Evolutionary conservation across 2,888 invertebrate species (phyloP), one percentile per base, ranked within the genome.

Genomic region (Strigamia crassipes): DNA sequence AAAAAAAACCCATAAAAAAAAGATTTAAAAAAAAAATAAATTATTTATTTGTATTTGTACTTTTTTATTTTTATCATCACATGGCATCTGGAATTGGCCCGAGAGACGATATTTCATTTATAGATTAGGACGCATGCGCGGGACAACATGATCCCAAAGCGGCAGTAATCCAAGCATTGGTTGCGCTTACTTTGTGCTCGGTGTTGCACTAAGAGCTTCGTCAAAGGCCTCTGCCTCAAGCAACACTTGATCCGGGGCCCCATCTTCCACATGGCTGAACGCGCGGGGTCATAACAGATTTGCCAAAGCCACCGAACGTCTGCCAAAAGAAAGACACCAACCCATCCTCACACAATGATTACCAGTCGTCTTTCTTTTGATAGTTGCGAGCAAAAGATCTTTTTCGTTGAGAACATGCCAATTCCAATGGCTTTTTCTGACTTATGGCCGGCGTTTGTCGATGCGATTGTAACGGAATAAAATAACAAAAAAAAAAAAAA

Each of bases 141-240:
- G 61, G 61, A 66, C 61, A 66, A 66, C 21, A 66, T 66, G 61
- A 66, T 66, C 61, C 61, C 61, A 66, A 12, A 23, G 61, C 61
- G 61, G 61, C 61, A 66, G 61, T 66, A 66, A 66, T 66, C 61
- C 61, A 21, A 66, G 61, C 61, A 66, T 66, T 66, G 61, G 61
- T 66, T 66, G 61, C 61, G 61, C 61, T 66, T 66, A 66, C 61
- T 66, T 66, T 66, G 61, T 66, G 61, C 61, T 66, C 61, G 61
- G 61, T 66, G 61, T 66, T 66, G 61, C 61, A 66, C 23, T 66
- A 23, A 23, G 61, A 66, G 61, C 61, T 66, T 66, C 61, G 61
- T 66, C 61, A 66, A 66, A 66, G 61, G 61, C 18, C 21, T 66
- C 4, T 66, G 61, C 61, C 61, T 23, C 21, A 66, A 23, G 61